Conservation (phyloP, 2,797 vertebrate species). For the Morelia viridis region DNA sequence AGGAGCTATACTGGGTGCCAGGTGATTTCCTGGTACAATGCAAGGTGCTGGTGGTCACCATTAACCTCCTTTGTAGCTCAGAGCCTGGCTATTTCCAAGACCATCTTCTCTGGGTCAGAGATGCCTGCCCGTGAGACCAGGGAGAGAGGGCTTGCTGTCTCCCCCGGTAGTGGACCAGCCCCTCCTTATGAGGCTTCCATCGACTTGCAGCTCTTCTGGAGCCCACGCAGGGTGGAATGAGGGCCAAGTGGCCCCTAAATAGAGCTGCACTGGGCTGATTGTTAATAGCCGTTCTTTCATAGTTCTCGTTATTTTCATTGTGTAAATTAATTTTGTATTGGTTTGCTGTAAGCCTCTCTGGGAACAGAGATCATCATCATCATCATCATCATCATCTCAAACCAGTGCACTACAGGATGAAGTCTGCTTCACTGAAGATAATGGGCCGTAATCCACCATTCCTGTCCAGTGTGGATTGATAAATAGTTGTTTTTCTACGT, state of each 20-base stretch:
- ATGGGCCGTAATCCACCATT: not conserved
- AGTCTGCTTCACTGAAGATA: not conserved
- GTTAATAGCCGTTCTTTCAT: not conserved
- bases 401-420: too few species aligned
- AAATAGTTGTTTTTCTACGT: not conserved
- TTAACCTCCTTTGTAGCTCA: not conserved
- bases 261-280: not conserved
- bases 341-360: not conserved
- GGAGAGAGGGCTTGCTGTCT: not conserved
- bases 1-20: not conserved
- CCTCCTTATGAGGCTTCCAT: not conserved
- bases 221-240: not conserved
- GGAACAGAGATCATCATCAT: not conserved
- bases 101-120: not conserved
- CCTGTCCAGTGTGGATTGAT: not conserved
- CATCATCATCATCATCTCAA: not conserved
- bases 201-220: not conserved
- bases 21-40: fast-evolving
- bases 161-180: not conserved
- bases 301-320: not conserved
- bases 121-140: not conserved
- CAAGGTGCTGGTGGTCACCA: not conserved
- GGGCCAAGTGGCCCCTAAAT: not conserved
- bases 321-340: not conserved
- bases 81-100: not conserved